Evolutionary conservation across 2,113 vertebrate species (phyloP).

Genomic region (Marmota flaviventris): DNA sequence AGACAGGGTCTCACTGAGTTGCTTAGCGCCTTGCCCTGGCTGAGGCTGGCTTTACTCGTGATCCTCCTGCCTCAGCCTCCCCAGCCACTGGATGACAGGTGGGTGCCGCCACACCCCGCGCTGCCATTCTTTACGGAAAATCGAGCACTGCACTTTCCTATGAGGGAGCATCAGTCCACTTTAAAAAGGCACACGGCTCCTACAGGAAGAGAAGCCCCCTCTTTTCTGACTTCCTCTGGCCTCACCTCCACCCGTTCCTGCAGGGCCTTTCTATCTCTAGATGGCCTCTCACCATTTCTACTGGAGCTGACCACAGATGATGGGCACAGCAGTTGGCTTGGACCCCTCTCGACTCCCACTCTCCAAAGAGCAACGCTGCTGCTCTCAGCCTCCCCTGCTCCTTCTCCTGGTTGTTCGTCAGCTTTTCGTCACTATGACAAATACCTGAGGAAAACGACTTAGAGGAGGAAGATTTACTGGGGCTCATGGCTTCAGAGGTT

Average conservation of each 20-base stretch:
- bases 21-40: too few relatives aligned
- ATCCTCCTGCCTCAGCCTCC: too few relatives aligned
- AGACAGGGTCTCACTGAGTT: too few relatives aligned
- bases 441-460: not conserved
- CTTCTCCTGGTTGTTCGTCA: not conserved
- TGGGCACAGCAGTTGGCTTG: accelerated
- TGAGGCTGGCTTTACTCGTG: too few relatives aligned
- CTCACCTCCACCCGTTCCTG: accelerated
- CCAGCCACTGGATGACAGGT: too few relatives aligned
- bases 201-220: not conserved
- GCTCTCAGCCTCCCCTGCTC: not conserved
- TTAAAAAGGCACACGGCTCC: not conserved
- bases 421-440: not conserved
- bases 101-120: too few relatives aligned
- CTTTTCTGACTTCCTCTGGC: not conserved
- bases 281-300: not conserved
- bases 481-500: not conserved
- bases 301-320: not conserved
- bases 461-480: not conserved
- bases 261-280: not conserved
- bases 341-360: not conserved
- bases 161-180: not conserved
- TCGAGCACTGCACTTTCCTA: accelerated
- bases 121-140: not conserved
- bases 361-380: not conserved